Percentiles rank a stretch among this genome's conserved stretches.
These are phyloP conservation scores for Spodoptera litura DNA, from an alignment of 1,140 invertebrate genomes.

Conservation along the genomic window DNA sequence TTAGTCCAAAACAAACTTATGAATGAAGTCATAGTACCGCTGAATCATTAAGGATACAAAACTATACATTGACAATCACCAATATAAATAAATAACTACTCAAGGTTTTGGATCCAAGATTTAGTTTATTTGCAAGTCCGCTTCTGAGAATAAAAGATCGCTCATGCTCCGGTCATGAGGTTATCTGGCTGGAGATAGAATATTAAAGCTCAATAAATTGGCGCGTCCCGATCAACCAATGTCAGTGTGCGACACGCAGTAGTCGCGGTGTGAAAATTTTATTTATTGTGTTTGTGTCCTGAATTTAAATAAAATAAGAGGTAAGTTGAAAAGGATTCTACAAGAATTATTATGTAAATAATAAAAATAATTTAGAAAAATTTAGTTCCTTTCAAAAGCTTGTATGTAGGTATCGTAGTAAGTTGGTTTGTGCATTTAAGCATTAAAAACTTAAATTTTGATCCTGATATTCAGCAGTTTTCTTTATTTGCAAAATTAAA, in stretches of 20 bases:
- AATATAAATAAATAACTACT: constrained; percentile 55
- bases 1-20: constrained; percentile 12
- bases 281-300: constrained; percentile 20
- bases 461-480: too few relatives aligned
- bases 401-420: too few relatives aligned
- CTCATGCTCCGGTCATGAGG: constrained; percentile 67
- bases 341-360: too few relatives aligned
- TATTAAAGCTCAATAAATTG: constrained; percentile 79
- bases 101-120: constrained; percentile 52
- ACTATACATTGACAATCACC: constrained; percentile 53
- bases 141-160: constrained; percentile 77
- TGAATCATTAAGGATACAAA: constrained; percentile 60
- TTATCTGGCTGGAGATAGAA: constrained; percentile 76
- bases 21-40: constrained; percentile 59
- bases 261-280: constrained; percentile 14
- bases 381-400: too few relatives aligned
- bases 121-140: constrained; percentile 60
- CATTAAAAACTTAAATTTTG: too few relatives aligned
- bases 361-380: too few relatives aligned
- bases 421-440: too few relatives aligned
- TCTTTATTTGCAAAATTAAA: too few relatives aligned
- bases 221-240: constrained; percentile 60
- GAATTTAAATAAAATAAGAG: constrained; percentile 25
- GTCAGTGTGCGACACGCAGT: constrained; percentile 63
- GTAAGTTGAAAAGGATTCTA: constrained; percentile 3